Evolutionary conservation across 2,113 vertebrate genomes (phyloP).

Genomic region (Oryzias melastigma): DNA sequence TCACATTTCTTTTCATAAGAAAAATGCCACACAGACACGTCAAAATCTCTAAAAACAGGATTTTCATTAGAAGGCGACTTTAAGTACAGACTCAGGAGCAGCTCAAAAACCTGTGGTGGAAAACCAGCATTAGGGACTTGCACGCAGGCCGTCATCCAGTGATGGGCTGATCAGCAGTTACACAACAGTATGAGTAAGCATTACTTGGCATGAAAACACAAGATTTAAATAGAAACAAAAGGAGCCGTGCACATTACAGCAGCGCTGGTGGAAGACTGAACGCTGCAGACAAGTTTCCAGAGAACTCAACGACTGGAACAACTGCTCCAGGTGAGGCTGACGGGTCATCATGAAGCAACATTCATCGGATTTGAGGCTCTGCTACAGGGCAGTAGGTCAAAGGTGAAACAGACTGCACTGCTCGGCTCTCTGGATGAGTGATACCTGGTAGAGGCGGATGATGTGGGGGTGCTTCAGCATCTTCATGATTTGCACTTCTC

Average conservation of each 20-base stretch:
- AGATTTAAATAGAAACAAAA: constrained; percentile 28
- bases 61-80: too few species aligned
- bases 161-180: constrained; percentile 36
- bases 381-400: constrained; percentile 3
- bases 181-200: constrained; percentile 50
- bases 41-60: too few species aligned
- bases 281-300: too few species aligned
- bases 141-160: constrained; percentile 52
- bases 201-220: constrained; percentile 25
- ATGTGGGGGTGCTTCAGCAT: constrained; percentile 98
- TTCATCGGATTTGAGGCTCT: constrained; percentile 2
- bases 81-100: too few species aligned
- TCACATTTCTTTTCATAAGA: too few species aligned
- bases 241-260: constrained; percentile 5
- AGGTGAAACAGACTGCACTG: constrained; percentile 10
- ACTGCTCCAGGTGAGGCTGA: not conserved
- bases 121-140: not conserved
- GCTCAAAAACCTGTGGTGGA: too few species aligned
- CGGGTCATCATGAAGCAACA: constrained; percentile 4
- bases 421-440: constrained; percentile 30
- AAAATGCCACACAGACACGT: too few species aligned
- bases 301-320: not conserved
- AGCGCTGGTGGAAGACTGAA: too few species aligned
- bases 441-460: constrained; percentile 96
- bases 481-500: constrained; percentile 99